phyloP scores from a whole-genome alignment of 2,113 vertebrate genomes.

The Mustela nigripes region DNA sequence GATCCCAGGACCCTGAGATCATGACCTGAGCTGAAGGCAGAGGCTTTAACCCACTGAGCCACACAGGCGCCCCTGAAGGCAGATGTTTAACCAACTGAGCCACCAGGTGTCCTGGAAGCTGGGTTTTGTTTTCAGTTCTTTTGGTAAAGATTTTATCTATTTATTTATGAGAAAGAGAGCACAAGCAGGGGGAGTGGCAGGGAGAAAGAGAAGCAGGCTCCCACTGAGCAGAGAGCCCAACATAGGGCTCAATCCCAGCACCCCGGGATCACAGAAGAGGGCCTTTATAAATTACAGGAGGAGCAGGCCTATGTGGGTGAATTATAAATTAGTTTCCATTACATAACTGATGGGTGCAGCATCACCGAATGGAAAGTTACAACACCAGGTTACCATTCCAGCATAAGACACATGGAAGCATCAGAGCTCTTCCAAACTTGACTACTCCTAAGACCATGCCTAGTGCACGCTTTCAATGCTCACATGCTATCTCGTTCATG shows the following conservation, averaged over 20 bases:
- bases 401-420: neutral
- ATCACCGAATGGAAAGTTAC: neutral
- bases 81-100: too few relatives aligned
- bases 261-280: neutral
- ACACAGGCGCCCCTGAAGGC: too few relatives aligned
- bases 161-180: too few relatives aligned
- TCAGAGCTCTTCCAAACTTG: neutral
- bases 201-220: neutral
- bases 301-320: neutral
- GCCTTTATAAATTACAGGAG: neutral
- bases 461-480: neutral
- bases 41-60: too few relatives aligned
- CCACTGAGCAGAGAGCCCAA: neutral
- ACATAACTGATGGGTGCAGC: neutral
- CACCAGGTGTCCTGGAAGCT: too few relatives aligned
- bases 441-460: neutral
- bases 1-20: too few relatives aligned
- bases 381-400: slow-evolving; percentile 6
- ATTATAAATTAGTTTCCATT: slow-evolving; percentile 33
- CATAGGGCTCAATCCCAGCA: neutral
- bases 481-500: neutral
- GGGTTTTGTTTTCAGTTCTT: too few relatives aligned
- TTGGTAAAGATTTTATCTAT: too few relatives aligned
- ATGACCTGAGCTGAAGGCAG: too few relatives aligned
- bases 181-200: too few relatives aligned